Evolutionary conservation across 2,888 invertebrate genomes (phyloP).

Genomic region (Pandemis heparana): DNA sequence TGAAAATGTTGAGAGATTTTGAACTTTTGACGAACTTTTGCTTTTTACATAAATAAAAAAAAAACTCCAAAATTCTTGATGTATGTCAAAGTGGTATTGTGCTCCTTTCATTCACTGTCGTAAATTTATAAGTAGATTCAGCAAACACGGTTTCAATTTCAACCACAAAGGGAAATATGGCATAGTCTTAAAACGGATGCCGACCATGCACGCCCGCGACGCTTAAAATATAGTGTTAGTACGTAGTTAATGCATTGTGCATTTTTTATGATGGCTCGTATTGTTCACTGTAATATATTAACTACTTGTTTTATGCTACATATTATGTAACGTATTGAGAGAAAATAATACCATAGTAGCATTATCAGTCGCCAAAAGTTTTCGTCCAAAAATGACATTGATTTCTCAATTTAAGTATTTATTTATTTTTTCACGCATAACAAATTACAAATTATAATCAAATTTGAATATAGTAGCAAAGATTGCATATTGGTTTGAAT

Average conservation of each 20-base stretch:
- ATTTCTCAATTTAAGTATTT: no score
- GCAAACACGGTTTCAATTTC: neutral
- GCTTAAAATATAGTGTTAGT: neutral
- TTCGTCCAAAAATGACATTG: no score
- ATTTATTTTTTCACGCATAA: neutral
- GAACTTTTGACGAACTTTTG: neutral
- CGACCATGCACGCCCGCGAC: neutral
- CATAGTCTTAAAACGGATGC: neutral
- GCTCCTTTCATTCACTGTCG: neutral
- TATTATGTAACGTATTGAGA: neutral
- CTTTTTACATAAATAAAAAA: neutral
- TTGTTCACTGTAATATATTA: neutral
- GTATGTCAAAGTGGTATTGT: slow-evolving; percentile 3
- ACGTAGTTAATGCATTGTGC: neutral
- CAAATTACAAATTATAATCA: no score
- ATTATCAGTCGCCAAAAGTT: no score
- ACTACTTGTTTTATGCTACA: neutral
- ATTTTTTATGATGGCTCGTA: neutral
- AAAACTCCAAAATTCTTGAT: neutral
- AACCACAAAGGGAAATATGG: neutral
- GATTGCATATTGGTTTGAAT: no score
- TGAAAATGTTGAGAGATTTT: neutral
- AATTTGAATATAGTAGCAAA: neutral
- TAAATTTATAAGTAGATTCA: slow-evolving; percentile 5
- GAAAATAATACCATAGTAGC: no score